Evolutionary conservation across 1,140 invertebrate species (phyloP), one percentile per base, ranked within the genome.

Genomic region (Drosophila truncata): DNA sequence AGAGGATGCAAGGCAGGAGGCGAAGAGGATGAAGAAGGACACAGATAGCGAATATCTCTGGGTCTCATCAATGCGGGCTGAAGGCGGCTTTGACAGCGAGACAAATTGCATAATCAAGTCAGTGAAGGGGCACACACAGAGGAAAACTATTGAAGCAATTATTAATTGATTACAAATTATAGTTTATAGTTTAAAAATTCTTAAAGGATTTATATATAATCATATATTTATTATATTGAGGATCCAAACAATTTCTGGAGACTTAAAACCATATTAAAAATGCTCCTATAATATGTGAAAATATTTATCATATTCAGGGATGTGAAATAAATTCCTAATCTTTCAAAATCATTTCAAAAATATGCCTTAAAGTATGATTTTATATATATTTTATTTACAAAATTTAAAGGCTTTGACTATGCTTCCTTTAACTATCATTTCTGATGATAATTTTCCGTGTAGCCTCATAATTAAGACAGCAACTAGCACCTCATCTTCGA

Each of bases 61-160:
- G 62, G 39, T 7, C 23, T 60, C 63, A 87, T 88, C 84, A 61
- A 77, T 88, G 84, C 83, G 83, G 84, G 84, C 59, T 63, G 42
- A 57, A 77, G 65, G 39, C 42, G 61, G 41, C 74, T 78, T 64
- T 78, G 74, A 74, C 77, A 77, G 72, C 74, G 75, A 58, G 63
- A 70, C 76, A 77, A 76, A 86, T 62, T 86, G 79, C 70, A 78
- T 86, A 65, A 58, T 54, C 41, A 52, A 67, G 20, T 52, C 35
- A 20, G 25, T 62, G 27, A 70, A 27, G 29, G 59, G 29, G 16
- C 23, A 3, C 61, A 66, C 44, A 41, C 27, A 1, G 35, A 42
- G 35, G 18, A 66, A 46, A 31, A 59, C 25, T 16, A 14, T 44
- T 5, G 18, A 20, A 9, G 3, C 10, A 49, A 59, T 41, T 57